Percentiles rank a stretch among this genome's conserved stretches.
These are phyloP conservation scores for Zaprionus capensis DNA, from an alignment of 1,140 invertebrate species.

Conservation along the genomic window DNA sequence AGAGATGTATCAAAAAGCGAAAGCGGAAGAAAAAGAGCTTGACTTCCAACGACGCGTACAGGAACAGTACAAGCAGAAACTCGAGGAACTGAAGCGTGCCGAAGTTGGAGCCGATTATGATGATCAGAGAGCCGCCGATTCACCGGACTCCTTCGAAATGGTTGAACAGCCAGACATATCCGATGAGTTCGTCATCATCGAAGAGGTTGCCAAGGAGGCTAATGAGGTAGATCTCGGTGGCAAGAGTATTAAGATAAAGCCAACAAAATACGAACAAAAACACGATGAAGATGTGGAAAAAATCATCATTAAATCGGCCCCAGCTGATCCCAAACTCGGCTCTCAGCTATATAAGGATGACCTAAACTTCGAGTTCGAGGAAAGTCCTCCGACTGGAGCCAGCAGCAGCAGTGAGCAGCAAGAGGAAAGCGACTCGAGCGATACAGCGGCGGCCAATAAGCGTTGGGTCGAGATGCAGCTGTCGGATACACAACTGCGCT, in stretches of 20 bases:
- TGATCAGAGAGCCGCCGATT: slow-evolving; percentile 88
- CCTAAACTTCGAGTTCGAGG: slow-evolving; percentile 90
- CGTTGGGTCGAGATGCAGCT: slow-evolving; percentile 96
- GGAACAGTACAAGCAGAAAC: slow-evolving; percentile 79
- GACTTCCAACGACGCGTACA: slow-evolving; percentile 81
- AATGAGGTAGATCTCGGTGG: slow-evolving; percentile 92
- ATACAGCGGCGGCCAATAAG: slow-evolving; percentile 90
- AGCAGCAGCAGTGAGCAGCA: slow-evolving; percentile 83
- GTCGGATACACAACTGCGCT: slow-evolving; percentile 87
- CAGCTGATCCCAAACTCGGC: slow-evolving; percentile 84
- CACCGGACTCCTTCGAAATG: slow-evolving; percentile 95
- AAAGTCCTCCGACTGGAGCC: slow-evolving; percentile 87
- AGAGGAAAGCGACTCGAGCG: slow-evolving; percentile 85
- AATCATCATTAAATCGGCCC: slow-evolving; percentile 88
- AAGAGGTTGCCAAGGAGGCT: slow-evolving; percentile 93
- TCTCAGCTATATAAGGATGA: slow-evolving; percentile 86
- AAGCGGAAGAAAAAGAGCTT: slow-evolving; percentile 75
- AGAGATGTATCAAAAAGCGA: slow-evolving; percentile 58
- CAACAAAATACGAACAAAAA: slow-evolving; percentile 86
- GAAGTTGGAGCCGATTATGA: slow-evolving; percentile 76
- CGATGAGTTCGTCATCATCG: slow-evolving; percentile 94
- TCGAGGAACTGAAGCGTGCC: slow-evolving; percentile 84
- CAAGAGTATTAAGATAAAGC: slow-evolving; percentile 89
- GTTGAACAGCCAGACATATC: slow-evolving; percentile 93
- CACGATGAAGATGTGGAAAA: slow-evolving; percentile 91